phyloP scores from a whole-genome alignment of 2,113 vertebrate species.

The Myotis davidii region DNA sequence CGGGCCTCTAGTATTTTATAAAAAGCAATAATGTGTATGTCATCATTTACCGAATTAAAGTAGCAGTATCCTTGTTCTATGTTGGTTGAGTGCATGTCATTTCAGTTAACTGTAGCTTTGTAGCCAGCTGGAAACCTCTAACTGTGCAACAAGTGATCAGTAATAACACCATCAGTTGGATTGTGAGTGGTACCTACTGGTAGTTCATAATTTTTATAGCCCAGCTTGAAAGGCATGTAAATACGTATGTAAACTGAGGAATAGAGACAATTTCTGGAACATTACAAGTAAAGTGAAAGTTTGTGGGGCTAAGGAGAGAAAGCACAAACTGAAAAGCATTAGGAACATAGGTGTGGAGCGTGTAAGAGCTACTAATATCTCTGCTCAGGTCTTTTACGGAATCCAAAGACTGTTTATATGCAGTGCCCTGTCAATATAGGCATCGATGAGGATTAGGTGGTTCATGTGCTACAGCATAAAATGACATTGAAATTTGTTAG shows the following conservation, averaged over 20 bases:
- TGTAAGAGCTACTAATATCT: not conserved
- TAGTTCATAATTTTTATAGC: slow-evolving; percentile 15
- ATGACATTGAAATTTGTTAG: not conserved
- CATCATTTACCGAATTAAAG: not conserved
- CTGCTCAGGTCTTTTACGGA: not conserved
- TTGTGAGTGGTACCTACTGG: slow-evolving; percentile 24
- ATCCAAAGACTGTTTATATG: not conserved
- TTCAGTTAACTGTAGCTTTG: not conserved
- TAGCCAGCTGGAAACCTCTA: not conserved
- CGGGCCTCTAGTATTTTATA: not conserved
- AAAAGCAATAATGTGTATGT: not conserved
- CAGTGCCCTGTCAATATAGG: not conserved
- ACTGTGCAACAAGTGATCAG: not conserved
- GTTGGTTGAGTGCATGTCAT: not conserved
- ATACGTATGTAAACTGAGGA: not conserved
- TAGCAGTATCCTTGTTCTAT: not conserved
- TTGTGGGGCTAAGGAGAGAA: not conserved
- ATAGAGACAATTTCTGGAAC: not conserved
- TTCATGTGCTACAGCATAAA: not conserved
- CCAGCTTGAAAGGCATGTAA: not conserved
- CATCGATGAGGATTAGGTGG: not conserved
- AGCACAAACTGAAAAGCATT: not conserved
- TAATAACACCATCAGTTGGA: not conserved
- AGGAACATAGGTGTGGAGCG: not conserved
- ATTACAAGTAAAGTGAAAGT: not conserved